Percentiles rank a stretch among this genome's conserved stretches.
phyloP scores from a whole-genome alignment of 2,888 invertebrate genomes.

The Drosophila falleni region DNA sequence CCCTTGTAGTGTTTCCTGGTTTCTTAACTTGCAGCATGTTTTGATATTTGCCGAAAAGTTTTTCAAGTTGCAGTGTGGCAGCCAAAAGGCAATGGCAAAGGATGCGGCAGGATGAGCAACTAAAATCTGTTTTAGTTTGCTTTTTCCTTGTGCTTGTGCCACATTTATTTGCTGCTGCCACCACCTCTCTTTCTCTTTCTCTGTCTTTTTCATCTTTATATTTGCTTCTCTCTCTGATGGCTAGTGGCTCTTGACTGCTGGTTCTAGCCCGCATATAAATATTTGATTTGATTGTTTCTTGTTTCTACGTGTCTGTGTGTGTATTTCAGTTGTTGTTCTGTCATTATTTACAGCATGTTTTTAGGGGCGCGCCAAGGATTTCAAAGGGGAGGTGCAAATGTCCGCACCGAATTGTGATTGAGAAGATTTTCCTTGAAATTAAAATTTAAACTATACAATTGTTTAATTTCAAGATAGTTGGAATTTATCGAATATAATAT shows the following conservation, averaged over 20 bases:
- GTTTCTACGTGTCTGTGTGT: constrained; percentile 24
- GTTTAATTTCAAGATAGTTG: neutral
- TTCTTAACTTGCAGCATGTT: constrained; percentile 39
- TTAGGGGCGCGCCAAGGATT: constrained; percentile 1
- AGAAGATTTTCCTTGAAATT: constrained; percentile 1
- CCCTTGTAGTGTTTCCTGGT: constrained; percentile 25
- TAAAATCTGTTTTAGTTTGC: constrained; percentile 56
- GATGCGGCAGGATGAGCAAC: constrained; percentile 31
- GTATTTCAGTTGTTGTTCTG: constrained; percentile 36
- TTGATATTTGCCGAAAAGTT: constrained; percentile 58
- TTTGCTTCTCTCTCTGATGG: constrained; percentile 17
- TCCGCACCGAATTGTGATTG: constrained; percentile 4
- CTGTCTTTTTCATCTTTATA: neutral
- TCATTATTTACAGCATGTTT: constrained; percentile 42
- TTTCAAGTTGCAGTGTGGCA: constrained; percentile 51
- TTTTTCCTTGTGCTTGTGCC: constrained; percentile 42
- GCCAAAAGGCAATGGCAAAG: constrained; percentile 53
- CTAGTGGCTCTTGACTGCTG: constrained; percentile 50
- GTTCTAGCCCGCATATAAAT: constrained; percentile 74
- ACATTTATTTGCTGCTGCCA: constrained; percentile 53
- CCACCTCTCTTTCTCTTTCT: neutral
- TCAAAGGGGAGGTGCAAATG: constrained; percentile 22
- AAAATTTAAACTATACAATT: constrained; percentile 6
- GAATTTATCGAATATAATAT: neutral
- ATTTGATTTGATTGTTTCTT: constrained; percentile 76